Evolutionary conservation across 2,888 invertebrate genomes (phyloP), one percentile per base, ranked within the genome.

Genomic region (Pelosia muscerda): DNA sequence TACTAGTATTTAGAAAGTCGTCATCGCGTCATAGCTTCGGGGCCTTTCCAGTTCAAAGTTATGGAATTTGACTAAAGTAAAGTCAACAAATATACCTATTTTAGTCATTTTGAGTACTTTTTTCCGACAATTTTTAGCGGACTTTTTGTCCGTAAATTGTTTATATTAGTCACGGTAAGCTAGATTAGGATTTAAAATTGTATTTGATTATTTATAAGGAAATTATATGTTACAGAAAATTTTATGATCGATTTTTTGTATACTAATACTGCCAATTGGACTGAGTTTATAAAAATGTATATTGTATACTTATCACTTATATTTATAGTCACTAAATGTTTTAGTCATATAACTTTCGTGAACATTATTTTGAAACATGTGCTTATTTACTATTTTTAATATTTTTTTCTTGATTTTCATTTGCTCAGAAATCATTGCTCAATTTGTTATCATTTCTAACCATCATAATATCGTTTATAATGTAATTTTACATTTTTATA

Each of bases 261-360:
- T 71, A 71, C 56, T 69, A 72, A 74, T 76, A 84, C 81, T 84
- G 84, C 84, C 83, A 59, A 78, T 83, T 79, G 84, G 82, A 84
- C 83, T 76, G 75, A 82, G 23, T 57, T 68, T 55, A 49, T n/a
- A 15, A 22, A 57, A 58, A 68, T 28, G 26, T 11, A 60, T 65
- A 38, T 60, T 65, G 4, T 8, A n/a, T 25, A 38, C 49, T 28
- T 49, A 25, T n/a, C n/a, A 61, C 23, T 25, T 23, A 11, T 49
- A 19, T 1, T 26, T 1, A n/a, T n/a, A 57, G 1, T 57, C 10
- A 49, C n/a, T 28, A 61, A n/a, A 22, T n/a, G 8, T 62, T 28
- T 49, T 11, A 60, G 13, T 25, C 1, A 38, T 23, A 22, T 58
- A 38, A 23, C 6, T 38, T 15, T 25, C 26, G 26, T 11, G 19